Conservation (phyloP, 2,113 vertebrate genomes). For the Pseudorasbora parva region DNA sequence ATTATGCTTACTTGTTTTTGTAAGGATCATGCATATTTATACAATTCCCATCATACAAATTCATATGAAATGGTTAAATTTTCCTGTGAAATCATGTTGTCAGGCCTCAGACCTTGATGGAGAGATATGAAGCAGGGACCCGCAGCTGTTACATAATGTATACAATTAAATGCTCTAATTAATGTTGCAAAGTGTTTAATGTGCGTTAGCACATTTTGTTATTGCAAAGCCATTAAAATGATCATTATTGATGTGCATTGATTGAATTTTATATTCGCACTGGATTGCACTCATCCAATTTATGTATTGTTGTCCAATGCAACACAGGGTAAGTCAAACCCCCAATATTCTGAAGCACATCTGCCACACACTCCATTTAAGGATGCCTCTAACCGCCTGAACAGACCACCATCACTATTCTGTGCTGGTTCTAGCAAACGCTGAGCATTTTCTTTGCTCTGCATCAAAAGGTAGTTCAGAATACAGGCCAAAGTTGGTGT, state of each 20-base stretch:
- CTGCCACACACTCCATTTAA: not conserved
- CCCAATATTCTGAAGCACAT: conserved; percentile 1
- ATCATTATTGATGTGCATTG: not conserved
- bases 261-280: not conserved
- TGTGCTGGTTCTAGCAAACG: not conserved
- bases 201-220: not conserved
- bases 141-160: not conserved
- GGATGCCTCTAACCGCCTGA: not conserved
- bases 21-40: not conserved
- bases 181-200: not conserved
- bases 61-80: not conserved
- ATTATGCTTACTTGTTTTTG: no score
- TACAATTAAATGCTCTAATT: not conserved
- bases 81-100: not conserved
- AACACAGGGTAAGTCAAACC: not conserved
- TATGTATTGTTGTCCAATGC: not conserved
- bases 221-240: not conserved
- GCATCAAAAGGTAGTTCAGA: not conserved
- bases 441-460: conserved; percentile 3
- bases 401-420: conserved; percentile 9
- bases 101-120: not conserved
- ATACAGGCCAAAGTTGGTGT: not conserved
- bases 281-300: not conserved
- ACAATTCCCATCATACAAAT: no score
- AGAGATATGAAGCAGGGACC: not conserved